Evolutionary conservation across 2,113 vertebrate species (phyloP), one percentile per base, ranked within the genome.

Genomic region (Hyperopisus bebe): DNA sequence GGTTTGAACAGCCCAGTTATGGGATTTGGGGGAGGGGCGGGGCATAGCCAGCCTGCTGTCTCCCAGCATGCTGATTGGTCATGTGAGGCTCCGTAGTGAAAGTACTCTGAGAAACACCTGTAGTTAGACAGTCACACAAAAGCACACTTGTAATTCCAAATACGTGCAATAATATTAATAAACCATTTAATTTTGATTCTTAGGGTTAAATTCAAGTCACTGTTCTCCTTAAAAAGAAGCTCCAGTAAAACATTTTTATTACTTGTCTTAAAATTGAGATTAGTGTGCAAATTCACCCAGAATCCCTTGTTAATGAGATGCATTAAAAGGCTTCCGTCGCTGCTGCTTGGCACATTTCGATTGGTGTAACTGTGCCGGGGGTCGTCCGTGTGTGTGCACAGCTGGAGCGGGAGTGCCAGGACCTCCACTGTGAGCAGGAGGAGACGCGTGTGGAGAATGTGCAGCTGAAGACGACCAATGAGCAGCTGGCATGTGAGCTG

Each of bases 361-460:
- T 91, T 89, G 58, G 51, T 58, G 66, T 86, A 8, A 90, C 17
- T 51, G 50, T 0, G 35, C 87, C 21, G 2, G 51, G 31, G 21
- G 82, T 3, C 10, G 39, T 62, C 17, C 24, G n/a, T 74, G 35
- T 39, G n/a, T 87, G 84, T 82, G 62, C 47, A 44, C 42, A 66
- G 77, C 15, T 89, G n/a, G 44, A 99, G 92, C 92, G 93, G 47
- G 96, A 98, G 87, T 98, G 96, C 58, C 88, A 53, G 2, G 95
- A 97, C 47, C 96, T 99, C 90, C 95, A 95, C 88, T 96, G 93
- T 0, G 96, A 97, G 91, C 97, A 97, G 92, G 95, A 97, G 50
- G 96, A 98, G 92, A 97, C 96, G 90, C 96, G 94, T 88, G 94
- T 95, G 31, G 97, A 98, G 94, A 99, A 99, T 19, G 93, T 95